Evolutionary conservation across 92 coral and sea anemone species (phyloP).

Genomic region (Heteractis magnifica): DNA sequence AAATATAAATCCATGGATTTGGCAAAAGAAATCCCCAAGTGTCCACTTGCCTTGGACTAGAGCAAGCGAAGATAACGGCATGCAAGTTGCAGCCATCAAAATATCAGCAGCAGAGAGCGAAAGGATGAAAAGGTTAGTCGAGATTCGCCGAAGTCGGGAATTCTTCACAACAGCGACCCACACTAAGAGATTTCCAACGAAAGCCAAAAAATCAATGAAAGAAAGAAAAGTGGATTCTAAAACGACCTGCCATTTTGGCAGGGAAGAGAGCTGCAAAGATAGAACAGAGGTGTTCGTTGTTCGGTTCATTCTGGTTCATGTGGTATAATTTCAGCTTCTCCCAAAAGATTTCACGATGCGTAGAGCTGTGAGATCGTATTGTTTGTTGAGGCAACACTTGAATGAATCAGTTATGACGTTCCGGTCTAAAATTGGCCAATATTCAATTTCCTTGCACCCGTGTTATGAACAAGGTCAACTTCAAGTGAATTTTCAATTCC

Average conservation of each 20-base stretch:
- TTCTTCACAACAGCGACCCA: slow-evolving; percentile 53
- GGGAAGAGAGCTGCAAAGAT: slow-evolving; percentile 3
- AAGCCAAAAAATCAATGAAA: slow-evolving; percentile 47
- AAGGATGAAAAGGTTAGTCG: slow-evolving; percentile 58
- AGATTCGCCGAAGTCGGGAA: slow-evolving; percentile 49
- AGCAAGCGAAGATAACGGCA: slow-evolving; percentile 63
- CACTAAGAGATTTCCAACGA: slow-evolving; percentile 54
- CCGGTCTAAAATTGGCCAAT: not conserved
- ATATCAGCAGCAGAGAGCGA: slow-evolving; percentile 61
- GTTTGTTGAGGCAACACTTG: not conserved
- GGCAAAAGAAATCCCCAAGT: slow-evolving; percentile 44
- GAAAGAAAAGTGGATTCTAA: slow-evolving; percentile 43
- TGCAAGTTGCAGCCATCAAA: slow-evolving; percentile 62
- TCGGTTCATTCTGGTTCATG: slow-evolving; percentile 12
- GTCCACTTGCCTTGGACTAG: slow-evolving; percentile 59
- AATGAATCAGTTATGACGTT: not conserved
- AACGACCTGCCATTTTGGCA: slow-evolving; percentile 24
- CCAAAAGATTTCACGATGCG: not conserved
- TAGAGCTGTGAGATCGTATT: not conserved
- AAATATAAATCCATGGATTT: slow-evolving; percentile 59
- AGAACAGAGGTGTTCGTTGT: slow-evolving; percentile 2
- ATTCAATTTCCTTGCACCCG: not conserved
- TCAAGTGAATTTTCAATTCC: too few relatives aligned
- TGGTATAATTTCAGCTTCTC: too few relatives aligned
- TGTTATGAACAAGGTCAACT: not conserved